Percentiles rank a stretch among this genome's conserved stretches.
These are phyloP conservation scores for Nesometra sesokonis DNA, from an alignment of 35 echinoderm and acorn worm species.

Conservation along the genomic window DNA sequence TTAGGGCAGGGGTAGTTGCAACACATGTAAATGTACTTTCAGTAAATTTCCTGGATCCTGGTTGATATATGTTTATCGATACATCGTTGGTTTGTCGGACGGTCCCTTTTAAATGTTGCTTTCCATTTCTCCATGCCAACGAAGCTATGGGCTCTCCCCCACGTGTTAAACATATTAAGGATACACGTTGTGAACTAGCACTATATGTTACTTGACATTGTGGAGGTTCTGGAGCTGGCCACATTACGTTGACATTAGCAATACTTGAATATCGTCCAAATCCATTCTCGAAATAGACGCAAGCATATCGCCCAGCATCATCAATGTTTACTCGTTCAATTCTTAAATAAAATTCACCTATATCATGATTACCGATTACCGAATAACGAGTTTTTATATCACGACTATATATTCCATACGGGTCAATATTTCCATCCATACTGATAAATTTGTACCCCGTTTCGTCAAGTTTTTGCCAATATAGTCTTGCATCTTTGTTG, in stretches of 20 bases:
- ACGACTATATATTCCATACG: background rate
- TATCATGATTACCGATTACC: background rate
- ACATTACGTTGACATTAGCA: background rate
- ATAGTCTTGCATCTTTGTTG: background rate
- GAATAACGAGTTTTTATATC: background rate
- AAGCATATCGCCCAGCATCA: background rate
- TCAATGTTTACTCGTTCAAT: background rate
- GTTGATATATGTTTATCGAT: background rate
- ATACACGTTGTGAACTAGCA: background rate
- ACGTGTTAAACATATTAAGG: background rate
- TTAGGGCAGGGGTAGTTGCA: background rate
- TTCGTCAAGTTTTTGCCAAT: background rate
- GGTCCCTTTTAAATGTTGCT: background rate
- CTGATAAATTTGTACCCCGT: background rate
- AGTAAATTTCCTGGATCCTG: background rate
- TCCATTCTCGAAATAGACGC: background rate
- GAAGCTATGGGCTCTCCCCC: background rate
- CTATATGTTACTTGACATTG: background rate
- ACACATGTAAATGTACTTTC: background rate
- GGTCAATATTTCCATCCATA: background rate
- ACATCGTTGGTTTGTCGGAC: background rate
- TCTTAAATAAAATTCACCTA: background rate
- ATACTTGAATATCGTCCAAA: background rate
- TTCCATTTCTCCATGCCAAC: background rate
- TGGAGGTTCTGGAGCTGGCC: background rate